These are phyloP conservation scores for Macquaria ambigua DNA, from an alignment of 2,113 vertebrate genomes.

Conservation along the genomic window DNA sequence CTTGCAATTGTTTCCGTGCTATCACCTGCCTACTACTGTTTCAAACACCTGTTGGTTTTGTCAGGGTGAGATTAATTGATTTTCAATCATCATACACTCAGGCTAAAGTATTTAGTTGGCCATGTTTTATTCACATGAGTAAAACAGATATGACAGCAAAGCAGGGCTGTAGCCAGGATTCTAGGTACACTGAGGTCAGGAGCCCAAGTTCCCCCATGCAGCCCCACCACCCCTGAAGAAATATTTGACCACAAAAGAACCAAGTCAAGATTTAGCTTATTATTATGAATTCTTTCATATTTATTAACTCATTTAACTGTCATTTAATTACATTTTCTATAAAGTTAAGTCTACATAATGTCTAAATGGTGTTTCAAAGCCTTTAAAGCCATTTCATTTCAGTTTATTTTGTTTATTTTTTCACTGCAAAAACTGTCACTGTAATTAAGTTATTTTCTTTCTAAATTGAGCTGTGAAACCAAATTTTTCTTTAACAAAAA, in stretches of 20 bases:
- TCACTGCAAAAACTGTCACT: too few relatives aligned
- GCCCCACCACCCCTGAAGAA: too few relatives aligned
- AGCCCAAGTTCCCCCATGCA: neutral
- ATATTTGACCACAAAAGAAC: too few relatives aligned
- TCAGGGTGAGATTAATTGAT: slow-evolving; percentile 51
- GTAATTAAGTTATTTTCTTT: too few relatives aligned
- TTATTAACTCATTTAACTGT: neutral
- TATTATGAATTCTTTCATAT: neutral
- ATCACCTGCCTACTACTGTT: slow-evolving; percentile 36
- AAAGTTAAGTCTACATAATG: neutral
- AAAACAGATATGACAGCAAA: neutral
- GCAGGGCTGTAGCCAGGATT: neutral
- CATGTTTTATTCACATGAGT: slow-evolving; percentile 28
- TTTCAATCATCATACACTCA: slow-evolving; percentile 43
- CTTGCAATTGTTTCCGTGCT: slow-evolving; percentile 28
- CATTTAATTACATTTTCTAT: neutral
- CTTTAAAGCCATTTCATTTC: neutral
- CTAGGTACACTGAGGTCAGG: neutral
- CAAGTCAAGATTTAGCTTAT: neutral
- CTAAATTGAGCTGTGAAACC: neutral
- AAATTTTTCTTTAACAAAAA: neutral
- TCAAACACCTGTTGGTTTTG: slow-evolving; percentile 27
- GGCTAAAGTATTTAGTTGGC: neutral
- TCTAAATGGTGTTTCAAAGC: neutral
- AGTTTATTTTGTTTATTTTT: neutral